Conservation (phyloP, 1,140 invertebrate species). For the Mylabris phalerata region DNA sequence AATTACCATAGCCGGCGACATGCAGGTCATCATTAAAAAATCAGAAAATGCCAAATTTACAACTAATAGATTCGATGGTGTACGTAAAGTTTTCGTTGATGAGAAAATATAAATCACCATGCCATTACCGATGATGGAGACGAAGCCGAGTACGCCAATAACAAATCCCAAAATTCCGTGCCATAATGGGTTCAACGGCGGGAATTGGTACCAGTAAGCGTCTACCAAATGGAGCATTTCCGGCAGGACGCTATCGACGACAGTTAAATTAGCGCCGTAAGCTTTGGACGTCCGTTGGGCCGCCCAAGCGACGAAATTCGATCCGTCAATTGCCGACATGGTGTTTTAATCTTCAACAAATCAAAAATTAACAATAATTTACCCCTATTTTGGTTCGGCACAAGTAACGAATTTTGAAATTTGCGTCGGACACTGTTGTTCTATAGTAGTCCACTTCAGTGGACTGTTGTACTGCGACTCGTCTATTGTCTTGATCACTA, state of each 20-base stretch:
- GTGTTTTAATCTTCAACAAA: neutral
- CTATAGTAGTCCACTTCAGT: neutral
- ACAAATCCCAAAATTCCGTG: constrained; percentile 70
- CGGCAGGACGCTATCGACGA: constrained; percentile 63
- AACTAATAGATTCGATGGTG: constrained; percentile 77
- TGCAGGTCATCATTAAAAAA: constrained; percentile 78
- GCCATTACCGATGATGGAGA: constrained; percentile 67
- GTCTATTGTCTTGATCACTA: neutral
- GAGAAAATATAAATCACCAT: constrained; percentile 83
- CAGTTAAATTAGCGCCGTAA: constrained; percentile 55
- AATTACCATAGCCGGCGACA: constrained; percentile 78
- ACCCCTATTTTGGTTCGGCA: neutral
- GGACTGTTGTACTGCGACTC: constrained; percentile 4
- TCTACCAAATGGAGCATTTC: constrained; percentile 70
- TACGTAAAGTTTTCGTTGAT: constrained; percentile 66
- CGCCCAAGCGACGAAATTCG: constrained; percentile 33
- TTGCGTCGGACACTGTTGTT: neutral
- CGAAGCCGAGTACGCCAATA: constrained; percentile 62
- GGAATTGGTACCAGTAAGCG: constrained; percentile 66
- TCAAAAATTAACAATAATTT: constrained; percentile 11
- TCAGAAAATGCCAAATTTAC: constrained; percentile 83
- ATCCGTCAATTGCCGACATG: constrained; percentile 40
- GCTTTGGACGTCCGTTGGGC: constrained; percentile 2
- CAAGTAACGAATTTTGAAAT: neutral
- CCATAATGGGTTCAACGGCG: constrained; percentile 72